Base-by-base conservation (phyloP, 2,797 vertebrate genomes). In the Threskiornis aethiopicus region DNA sequence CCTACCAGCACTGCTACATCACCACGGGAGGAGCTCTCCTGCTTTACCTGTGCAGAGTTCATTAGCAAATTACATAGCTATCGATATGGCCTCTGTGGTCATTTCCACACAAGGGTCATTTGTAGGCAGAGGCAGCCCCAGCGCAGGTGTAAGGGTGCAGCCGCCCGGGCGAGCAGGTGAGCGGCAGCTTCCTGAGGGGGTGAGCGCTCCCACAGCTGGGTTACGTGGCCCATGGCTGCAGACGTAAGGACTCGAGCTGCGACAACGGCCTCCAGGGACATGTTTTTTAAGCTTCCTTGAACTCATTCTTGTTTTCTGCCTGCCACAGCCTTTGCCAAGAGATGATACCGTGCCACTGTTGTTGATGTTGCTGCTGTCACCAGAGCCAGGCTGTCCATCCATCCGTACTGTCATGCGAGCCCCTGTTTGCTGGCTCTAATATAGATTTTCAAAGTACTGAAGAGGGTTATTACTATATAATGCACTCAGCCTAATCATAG, bases 121-220 rank as follows among this genome's bases (percentile, higher is more conserved):
- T 37, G 5, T 3, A 66, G 64, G n/a, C 73, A 69, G 46, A 57
- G 71, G 64, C 13, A 61, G 37, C 28, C 25, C 18, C 52, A 61
- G 42, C 1, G 0, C n/a, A 65, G 21, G 21, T 0, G 0, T 20
- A 41, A 75, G 58, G 12, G 14, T 84, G 41, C 31, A 62, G 55
- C 29, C 1, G 3, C 39, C 10, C 1, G 1, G 10, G 16, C 1
- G 1, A 61, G 54, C 19, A 28, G 54, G 4, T 10, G 18, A 62
- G 17, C 2, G 2, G 14, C 26, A 33, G n/a, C 11, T 82, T 18
- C 37, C 15, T 18, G 3, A 35, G 37, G 52, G n/a, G 8, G 0
- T 26, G 47, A 49, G 52, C 0, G 0, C 25, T 81, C 39, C 46
- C 58, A 35, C 35, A 39, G 14, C 58, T 89, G 24, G 0, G 19